phyloP scores from a whole-genome alignment of 2,113 vertebrate species.

The Bubo bubo region DNA sequence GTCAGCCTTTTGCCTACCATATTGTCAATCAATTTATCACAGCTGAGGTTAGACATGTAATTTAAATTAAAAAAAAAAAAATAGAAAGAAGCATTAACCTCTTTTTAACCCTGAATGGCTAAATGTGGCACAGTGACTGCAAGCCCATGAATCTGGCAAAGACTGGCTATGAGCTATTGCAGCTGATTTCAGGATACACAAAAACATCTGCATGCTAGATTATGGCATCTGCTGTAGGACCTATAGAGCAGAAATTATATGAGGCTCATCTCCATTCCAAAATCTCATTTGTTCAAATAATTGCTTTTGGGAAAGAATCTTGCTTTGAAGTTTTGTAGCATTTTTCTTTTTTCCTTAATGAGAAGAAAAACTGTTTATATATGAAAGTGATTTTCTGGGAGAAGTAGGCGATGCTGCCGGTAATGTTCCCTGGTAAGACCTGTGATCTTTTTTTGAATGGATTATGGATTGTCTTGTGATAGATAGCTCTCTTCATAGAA shows the following conservation, averaged over 20 bases:
- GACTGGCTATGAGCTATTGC: neutral
- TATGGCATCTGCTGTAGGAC: neutral
- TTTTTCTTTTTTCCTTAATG: neutral
- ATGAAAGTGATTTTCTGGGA: neutral
- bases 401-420: neutral
- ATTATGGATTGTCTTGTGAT: neutral
- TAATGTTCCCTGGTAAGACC: neutral
- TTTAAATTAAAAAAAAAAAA: neutral
- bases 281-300: neutral
- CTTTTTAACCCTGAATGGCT: neutral
- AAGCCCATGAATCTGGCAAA: neutral
- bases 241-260: neutral
- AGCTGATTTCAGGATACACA: neutral
- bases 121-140: neutral
- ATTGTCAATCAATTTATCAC: constrained; percentile 45
- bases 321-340: neutral
- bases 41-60: neutral
- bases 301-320: neutral
- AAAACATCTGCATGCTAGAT: neutral
- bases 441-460: neutral
- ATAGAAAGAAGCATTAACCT: neutral
- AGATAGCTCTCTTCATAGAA: neutral
- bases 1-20: constrained; percentile 16
- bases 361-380: neutral
- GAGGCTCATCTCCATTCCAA: neutral